These are phyloP conservation scores for Drosophila mauritiana DNA, from an alignment of 1,140 invertebrate species.

Conservation along the genomic window DNA sequence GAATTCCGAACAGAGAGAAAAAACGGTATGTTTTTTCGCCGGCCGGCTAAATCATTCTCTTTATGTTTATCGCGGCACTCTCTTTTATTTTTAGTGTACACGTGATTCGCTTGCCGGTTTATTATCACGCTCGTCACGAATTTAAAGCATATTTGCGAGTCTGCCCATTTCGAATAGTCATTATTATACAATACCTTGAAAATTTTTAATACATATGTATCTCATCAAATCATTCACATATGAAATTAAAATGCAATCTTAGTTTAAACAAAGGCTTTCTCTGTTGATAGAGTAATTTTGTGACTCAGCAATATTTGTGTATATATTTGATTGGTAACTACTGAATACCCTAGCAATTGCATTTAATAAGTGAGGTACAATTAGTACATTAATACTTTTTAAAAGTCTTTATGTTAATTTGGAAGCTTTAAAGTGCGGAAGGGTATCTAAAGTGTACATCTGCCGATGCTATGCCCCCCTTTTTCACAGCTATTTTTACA, in stretches of 20 bases:
- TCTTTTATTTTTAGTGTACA: slow-evolving; percentile 23
- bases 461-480: too few species aligned
- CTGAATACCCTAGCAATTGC: not conserved
- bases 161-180: not conserved
- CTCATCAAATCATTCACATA: not conserved
- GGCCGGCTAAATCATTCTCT: slow-evolving; percentile 21
- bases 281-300: not conserved
- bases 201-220: not conserved
- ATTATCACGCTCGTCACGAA: not conserved
- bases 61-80: not conserved
- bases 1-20: slow-evolving; percentile 4
- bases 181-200: not conserved
- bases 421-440: too few species aligned
- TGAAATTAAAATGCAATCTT: slow-evolving; percentile 1
- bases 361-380: too few species aligned
- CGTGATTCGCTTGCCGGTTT: slow-evolving; percentile 2
- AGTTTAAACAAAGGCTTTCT: not conserved
- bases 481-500: slow-evolving; percentile 23
- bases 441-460: slow-evolving; percentile 2
- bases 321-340: too few species aligned
- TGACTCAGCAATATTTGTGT: too few species aligned
- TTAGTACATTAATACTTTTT: too few species aligned
- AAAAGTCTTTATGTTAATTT: too few species aligned
- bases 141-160: slow-evolving; percentile 13
- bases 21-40: slow-evolving; percentile 9